Evolutionary conservation across 2,797 vertebrate genomes (phyloP), one percentile per base, ranked within the genome.

Genomic region (Trachurus trachurus): DNA sequence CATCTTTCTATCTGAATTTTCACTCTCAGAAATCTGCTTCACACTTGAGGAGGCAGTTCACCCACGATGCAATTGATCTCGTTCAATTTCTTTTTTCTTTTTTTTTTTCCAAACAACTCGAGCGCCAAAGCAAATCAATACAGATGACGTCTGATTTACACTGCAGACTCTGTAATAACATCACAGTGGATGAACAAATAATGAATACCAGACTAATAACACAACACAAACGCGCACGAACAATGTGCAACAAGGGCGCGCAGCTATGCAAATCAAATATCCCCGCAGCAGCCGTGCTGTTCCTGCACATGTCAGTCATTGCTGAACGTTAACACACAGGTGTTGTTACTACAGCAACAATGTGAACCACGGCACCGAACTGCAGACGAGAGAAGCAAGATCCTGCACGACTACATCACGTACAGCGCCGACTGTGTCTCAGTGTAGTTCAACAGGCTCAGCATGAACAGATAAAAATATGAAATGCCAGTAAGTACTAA

Each of bases 1-100:
- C 67, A 71, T 89, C 76, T 76, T 82, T 88, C 68, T 76, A 66
- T 85, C 65, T 77, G 63, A 88, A 76, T 76, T 68, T 44, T 63
- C 22, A 40, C 42, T 66, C 76, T 84, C 62, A 61, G 57, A 78
- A 66, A 62, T 86, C 53, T 83, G 62, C 66, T 69, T 68, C 60
- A 71, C 81, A 70, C 70, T 71, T 64, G 37, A 83, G 63, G 62
- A 80, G 61, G 66, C 74, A 67, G 31, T 81, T 83, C 54, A 73
- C 57, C 71, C 75, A 69, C 50, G 63, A 68, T 76, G 50, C 68
- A 84, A n/a, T 73, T 78, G 44, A 84, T 82, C 49, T 71, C 1
- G 10, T 69, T 72, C 10, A 19, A 52, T 74, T 76, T 67, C 3
- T 21, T 22, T 37, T 69, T 42, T 34, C 6, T 34, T 47, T 47